A percentile compares a stretch with the other conserved stretches of the same genome.
phyloP scores from a whole-genome alignment of 2,797 vertebrate genomes.

The Poecilia velifera region DNA sequence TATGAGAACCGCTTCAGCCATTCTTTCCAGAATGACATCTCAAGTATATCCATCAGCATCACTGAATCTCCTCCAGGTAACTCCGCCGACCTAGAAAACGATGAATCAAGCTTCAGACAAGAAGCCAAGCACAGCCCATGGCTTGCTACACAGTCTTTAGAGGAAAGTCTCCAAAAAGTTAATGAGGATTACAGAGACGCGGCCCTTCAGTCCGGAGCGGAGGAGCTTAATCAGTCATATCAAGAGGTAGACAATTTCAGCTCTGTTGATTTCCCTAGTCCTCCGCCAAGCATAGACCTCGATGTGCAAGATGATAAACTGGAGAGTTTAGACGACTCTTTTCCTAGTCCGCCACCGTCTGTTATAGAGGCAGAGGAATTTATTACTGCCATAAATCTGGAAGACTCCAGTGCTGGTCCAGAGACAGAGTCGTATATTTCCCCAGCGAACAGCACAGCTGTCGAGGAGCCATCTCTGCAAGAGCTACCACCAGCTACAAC shows the following conservation, averaged over 20 bases:
- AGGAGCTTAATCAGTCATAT: slow-evolving; percentile 61
- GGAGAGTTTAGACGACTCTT: slow-evolving; percentile 79
- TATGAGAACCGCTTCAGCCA: slow-evolving; percentile 43
- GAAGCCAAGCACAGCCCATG: slow-evolving; percentile 39
- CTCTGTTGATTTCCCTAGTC: slow-evolving; percentile 80
- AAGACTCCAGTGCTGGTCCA: slow-evolving; percentile 62
- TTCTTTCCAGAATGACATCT: slow-evolving; percentile 38
- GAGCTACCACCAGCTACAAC: slow-evolving; percentile 59
- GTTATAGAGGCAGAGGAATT: slow-evolving; percentile 72
- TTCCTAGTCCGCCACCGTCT: slow-evolving; percentile 79
- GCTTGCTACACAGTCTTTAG: slow-evolving; percentile 20
- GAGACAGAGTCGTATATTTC: slow-evolving; percentile 60
- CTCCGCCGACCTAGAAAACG: slow-evolving; percentile 51
- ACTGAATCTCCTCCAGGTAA: slow-evolving; percentile 45
- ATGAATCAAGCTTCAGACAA: slow-evolving; percentile 43
- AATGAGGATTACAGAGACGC: slow-evolving; percentile 50
- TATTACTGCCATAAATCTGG: slow-evolving; percentile 71
- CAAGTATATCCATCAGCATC: slow-evolving; percentile 52
- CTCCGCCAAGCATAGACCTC: slow-evolving; percentile 76
- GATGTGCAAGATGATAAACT: slow-evolving; percentile 78
- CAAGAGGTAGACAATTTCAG: slow-evolving; percentile 74
- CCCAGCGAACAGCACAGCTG: slow-evolving; percentile 41
- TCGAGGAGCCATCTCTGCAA: slow-evolving; percentile 41
- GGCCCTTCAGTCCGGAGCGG: slow-evolving; percentile 47
- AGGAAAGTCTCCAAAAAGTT: slow-evolving; percentile 37